Evolutionary conservation across 2,113 vertebrate genomes (phyloP), one percentile per base, ranked within the genome.

Genomic region (Sclerurus mexicanus): DNA sequence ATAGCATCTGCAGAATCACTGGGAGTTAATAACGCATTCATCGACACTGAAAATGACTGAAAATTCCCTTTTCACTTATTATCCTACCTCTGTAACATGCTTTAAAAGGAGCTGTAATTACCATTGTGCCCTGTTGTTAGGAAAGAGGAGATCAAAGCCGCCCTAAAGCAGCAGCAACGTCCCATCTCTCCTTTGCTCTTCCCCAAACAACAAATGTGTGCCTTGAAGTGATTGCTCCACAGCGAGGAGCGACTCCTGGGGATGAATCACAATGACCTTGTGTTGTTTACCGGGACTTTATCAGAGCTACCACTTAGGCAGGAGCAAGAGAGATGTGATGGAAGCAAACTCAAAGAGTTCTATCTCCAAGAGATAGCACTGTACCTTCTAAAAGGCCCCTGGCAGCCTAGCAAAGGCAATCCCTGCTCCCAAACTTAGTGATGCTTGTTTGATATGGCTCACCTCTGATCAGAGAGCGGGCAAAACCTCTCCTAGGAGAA

Each of bases 21-120:
- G 76, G n/a, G 76, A 93, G 64, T 92, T 96, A 90, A 95, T 95
- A 96, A 96, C 4, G 49, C 88, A 89, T 94, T 96, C 85, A 96
- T 81, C 12, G 35, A 37, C 92, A 62, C 73, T 30, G 95, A 86
- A 89, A 95, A 96, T 19, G 64, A 89, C 69, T 40, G 64, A 93
- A 94, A 93, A 96, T 62, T 95, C 93, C 90, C 95, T 90, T 95
- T 85, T 87, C 92, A 53, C 83, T 94, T 90, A 85, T 95, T 92
- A 94, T 77, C 81, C 95, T 52, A 87, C 90, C 69, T 95, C 85
- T 55, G 59, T 10, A 84, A 40, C 79, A 87, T 6, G 5, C 74
- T 94, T 93, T 91, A 88, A 86, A 95, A 90, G 64, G 89, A 90
- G 16, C 85, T 56, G 77, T 76, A 95, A 90, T 81, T 89, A 96